These are phyloP conservation scores for Austrolebias charrua DNA, from an alignment of 2,797 vertebrate species.

Conservation along the genomic window DNA sequence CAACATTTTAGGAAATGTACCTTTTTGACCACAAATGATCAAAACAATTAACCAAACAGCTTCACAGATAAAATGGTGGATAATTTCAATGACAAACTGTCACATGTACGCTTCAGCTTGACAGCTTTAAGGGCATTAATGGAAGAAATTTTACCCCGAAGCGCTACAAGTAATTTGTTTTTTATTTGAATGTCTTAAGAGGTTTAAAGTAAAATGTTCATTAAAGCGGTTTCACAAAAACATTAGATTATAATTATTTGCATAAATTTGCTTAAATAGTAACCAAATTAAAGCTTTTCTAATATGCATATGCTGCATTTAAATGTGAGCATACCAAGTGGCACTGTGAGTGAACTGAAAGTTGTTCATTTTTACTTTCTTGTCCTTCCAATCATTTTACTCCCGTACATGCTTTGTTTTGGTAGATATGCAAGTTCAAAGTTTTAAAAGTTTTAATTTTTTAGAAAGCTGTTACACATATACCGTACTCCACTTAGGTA, in stretches of 20 bases:
- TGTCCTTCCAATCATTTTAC: too few species aligned
- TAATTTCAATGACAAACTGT: background rate
- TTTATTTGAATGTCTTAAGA: background rate
- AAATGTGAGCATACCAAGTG: too few species aligned
- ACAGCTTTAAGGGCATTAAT: constrained; percentile 4
- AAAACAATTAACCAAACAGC: background rate
- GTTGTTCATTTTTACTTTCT: too few species aligned
- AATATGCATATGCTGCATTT: background rate
- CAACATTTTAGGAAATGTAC: background rate
- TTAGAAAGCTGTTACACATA: too few species aligned
- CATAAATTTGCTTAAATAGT: background rate
- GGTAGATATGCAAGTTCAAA: too few species aligned
- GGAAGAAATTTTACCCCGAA: background rate
- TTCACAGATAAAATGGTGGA: background rate
- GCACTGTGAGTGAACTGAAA: too few species aligned
- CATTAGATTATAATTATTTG: background rate
- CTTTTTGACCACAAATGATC: background rate
- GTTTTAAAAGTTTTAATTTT: too few species aligned
- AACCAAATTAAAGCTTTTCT: background rate
- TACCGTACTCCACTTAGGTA: too few species aligned
- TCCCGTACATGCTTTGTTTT: too few species aligned
- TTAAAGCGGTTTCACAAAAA: background rate
- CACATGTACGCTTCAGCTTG: background rate
- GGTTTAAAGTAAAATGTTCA: background rate
- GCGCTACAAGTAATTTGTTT: background rate